Evolutionary conservation across 2,888 invertebrate genomes (phyloP).

Genomic region (Sphinx pinastri): DNA sequence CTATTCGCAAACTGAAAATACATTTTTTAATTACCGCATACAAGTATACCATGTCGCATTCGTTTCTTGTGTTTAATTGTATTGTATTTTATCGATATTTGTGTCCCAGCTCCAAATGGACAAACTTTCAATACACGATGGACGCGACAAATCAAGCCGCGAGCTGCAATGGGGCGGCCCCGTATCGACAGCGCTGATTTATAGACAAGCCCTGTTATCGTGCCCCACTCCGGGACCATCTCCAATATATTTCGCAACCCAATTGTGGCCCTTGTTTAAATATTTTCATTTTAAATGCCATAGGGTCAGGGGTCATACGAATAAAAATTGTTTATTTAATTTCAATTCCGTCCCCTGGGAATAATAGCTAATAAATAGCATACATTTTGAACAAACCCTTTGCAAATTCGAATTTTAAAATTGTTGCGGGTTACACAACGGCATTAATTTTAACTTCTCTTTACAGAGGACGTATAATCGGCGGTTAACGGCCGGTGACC

Average conservation of each 20-base stretch:
- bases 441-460: slow-evolving; percentile 74
- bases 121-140: slow-evolving; percentile 60
- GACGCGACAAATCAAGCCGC: slow-evolving; percentile 81
- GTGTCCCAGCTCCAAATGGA: slow-evolving; percentile 13
- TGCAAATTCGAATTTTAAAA: slow-evolving; percentile 45
- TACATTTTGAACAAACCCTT: slow-evolving; percentile 23
- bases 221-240: slow-evolving; percentile 52
- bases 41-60: too few species aligned
- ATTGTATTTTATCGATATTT: slow-evolving; percentile 10
- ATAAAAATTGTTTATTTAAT: slow-evolving; percentile 41
- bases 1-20: too few species aligned
- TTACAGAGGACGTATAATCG: slow-evolving; percentile 79
- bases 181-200: slow-evolving; percentile 82
- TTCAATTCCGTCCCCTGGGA: slow-evolving; percentile 27
- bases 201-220: slow-evolving; percentile 72
- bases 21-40: too few species aligned
- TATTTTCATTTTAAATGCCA: slow-evolving; percentile 34
- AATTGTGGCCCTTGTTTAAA: slow-evolving; percentile 12
- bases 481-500: slow-evolving; percentile 74
- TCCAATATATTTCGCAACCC: slow-evolving; percentile 15
- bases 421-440: slow-evolving; percentile 51
- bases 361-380: slow-evolving; percentile 28
- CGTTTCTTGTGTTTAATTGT: background rate
- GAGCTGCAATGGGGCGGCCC: slow-evolving; percentile 77
- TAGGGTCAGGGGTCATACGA: slow-evolving; percentile 32